Evolutionary conservation across 2,113 vertebrate genomes (phyloP).

Genomic region (Leucoraja erinaceus): DNA sequence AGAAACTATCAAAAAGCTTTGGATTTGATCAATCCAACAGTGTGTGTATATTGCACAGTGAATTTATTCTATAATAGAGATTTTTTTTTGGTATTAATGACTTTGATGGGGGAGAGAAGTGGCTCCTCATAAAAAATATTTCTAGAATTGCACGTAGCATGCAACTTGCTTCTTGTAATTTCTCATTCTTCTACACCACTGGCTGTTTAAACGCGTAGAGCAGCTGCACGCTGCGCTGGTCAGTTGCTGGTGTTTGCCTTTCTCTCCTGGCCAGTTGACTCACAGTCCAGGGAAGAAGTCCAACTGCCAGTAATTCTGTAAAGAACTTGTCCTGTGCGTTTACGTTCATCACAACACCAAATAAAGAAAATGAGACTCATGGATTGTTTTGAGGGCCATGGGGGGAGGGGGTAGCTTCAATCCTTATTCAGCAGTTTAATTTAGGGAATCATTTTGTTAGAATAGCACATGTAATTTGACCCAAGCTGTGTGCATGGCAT

Average conservation of each 20-base stretch:
- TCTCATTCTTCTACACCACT: not conserved
- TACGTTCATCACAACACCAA: not conserved
- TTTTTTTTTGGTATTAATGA: not conserved
- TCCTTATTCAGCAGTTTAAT: not conserved
- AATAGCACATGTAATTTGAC: not conserved
- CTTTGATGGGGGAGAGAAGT: not conserved
- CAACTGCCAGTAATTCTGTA: not conserved
- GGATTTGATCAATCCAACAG: slow-evolving; percentile 18
- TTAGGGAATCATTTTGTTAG: not conserved
- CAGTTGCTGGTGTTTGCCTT: not conserved
- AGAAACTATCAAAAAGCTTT: not conserved
- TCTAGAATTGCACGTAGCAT: slow-evolving; percentile 9
- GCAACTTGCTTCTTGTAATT: not conserved
- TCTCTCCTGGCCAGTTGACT: not conserved
- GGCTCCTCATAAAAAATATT: not conserved
- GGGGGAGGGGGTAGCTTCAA: not conserved
- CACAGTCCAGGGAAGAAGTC: not conserved
- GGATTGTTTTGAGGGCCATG: no score
- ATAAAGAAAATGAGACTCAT: not conserved
- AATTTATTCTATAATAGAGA: slow-evolving; percentile 11
- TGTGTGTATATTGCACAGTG: slow-evolving; percentile 9
- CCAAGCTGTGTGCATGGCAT: not conserved
- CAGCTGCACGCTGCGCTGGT: not conserved
- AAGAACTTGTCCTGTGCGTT: not conserved
- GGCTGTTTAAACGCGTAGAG: not conserved